Evolutionary conservation across 1,140 invertebrate genomes (phyloP).

Genomic region (Teleogryllus occipitalis): DNA sequence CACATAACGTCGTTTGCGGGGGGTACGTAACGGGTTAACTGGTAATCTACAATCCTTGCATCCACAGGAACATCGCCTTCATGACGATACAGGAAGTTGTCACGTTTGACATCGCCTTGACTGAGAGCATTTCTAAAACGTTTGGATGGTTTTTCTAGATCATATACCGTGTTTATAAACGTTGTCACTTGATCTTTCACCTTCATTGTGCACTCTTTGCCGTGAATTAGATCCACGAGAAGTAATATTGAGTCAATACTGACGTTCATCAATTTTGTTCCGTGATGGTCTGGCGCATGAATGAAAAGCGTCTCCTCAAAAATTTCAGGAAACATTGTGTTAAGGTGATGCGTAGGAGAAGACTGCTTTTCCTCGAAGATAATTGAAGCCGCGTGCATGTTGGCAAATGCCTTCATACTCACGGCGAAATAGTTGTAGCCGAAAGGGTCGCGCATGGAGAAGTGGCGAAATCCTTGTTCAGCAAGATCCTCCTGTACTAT

Average conservation of each 20-base stretch:
- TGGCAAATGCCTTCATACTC: background rate
- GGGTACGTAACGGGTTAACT: constrained; percentile 43
- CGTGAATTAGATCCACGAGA: background rate
- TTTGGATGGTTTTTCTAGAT: constrained; percentile 38
- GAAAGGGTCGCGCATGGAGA: background rate
- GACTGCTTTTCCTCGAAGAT: background rate
- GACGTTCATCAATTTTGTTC: constrained; percentile 3
- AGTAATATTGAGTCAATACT: background rate
- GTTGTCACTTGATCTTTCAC: background rate
- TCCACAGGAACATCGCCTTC: background rate
- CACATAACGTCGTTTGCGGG: constrained; percentile 40
- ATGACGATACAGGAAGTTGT: constrained; percentile 47
- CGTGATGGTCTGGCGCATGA: background rate
- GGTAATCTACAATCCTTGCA: constrained; percentile 47
- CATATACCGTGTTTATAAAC: constrained; percentile 28
- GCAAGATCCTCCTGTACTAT: too few relatives aligned
- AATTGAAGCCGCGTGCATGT: background rate
- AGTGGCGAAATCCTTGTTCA: too few relatives aligned
- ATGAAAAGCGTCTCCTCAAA: background rate
- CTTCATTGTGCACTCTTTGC: background rate
- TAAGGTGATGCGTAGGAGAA: background rate
- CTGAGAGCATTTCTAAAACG: constrained; percentile 45
- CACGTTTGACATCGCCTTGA: constrained; percentile 54
- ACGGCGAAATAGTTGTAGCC: background rate
- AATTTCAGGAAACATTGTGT: background rate